These are phyloP conservation scores for Macrobrachium nipponense DNA, from an alignment of 1,140 invertebrate species.

Conservation along the genomic window DNA sequence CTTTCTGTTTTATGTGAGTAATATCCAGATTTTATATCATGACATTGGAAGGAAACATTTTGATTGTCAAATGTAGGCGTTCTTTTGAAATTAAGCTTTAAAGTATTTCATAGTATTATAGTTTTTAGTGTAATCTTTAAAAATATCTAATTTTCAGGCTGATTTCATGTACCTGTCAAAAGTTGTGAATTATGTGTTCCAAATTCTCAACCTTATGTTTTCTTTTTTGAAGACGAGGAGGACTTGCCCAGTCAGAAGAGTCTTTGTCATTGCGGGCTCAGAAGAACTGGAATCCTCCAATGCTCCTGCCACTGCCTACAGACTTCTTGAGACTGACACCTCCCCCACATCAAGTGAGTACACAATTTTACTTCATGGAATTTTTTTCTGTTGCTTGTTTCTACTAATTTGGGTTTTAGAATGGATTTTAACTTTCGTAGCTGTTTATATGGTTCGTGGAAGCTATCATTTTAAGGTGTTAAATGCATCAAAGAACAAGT, in stretches of 20 bases:
- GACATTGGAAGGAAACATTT: too few species aligned
- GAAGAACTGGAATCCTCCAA: constrained; percentile 83
- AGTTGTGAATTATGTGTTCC: not conserved
- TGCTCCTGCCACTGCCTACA: constrained; percentile 83
- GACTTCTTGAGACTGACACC: constrained; percentile 79
- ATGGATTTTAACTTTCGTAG: not conserved
- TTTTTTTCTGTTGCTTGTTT: not conserved
- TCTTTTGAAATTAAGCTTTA: too few species aligned
- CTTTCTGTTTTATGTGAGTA: too few species aligned
- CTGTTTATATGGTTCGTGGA: not conserved
- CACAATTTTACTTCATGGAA: not conserved
- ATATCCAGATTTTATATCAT: too few species aligned
- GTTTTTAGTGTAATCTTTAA: not conserved
- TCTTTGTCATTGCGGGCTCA: constrained; percentile 66
- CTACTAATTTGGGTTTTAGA: not conserved
- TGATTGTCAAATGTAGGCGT: too few species aligned
- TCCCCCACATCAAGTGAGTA: constrained; percentile 54
- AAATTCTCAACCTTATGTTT: not conserved
- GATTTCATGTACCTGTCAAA: not conserved
- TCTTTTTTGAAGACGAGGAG: constrained; percentile 33
- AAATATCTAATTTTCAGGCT: not conserved
- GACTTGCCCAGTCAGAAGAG: constrained; percentile 47
- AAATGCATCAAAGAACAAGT: too few species aligned
- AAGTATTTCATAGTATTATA: too few species aligned
- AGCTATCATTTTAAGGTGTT: too few species aligned